Conservation (phyloP, 2,797 vertebrate species). For the Atherinosoma microstoma region DNA sequence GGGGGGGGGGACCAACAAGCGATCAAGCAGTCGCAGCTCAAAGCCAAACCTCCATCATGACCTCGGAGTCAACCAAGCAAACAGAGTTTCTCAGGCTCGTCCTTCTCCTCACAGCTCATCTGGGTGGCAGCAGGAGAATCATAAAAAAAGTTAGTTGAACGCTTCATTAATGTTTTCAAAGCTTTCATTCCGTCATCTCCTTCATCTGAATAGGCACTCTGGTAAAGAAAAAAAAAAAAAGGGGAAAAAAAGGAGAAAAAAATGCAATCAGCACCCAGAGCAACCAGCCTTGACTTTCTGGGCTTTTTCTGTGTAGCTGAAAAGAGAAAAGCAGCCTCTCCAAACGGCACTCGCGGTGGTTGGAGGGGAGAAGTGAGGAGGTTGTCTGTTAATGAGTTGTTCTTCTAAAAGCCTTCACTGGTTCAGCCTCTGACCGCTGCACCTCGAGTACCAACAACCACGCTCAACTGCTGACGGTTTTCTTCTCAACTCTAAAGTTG, state of each 20-base stretch:
- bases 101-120: constrained; percentile 90
- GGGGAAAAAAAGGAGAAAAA: constrained; percentile 34
- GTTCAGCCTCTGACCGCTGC: constrained; percentile 57
- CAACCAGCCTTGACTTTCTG: constrained; percentile 79
- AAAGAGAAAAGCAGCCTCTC: constrained; percentile 77
- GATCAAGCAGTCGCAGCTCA: constrained; percentile 52
- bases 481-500: constrained; percentile 24
- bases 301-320: constrained; percentile 62
- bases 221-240: constrained; percentile 41
- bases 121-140: constrained; percentile 73
- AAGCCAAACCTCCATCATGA: constrained; percentile 49
- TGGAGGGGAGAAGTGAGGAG: constrained; percentile 60
- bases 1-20: constrained; percentile 37
- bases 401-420: constrained; percentile 70
- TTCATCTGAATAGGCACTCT: constrained; percentile 74
- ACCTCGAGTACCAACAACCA: constrained; percentile 55
- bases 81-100: constrained; percentile 81
- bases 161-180: constrained; percentile 77
- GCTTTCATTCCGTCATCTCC: constrained; percentile 72
- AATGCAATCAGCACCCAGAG: constrained; percentile 76
- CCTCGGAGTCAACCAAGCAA: constrained; percentile 72
- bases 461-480: constrained; percentile 9
- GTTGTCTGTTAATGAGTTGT: constrained; percentile 78
- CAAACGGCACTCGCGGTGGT: constrained; percentile 71
- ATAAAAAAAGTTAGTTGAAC: constrained; percentile 58